Percentiles rank a stretch among this genome's conserved stretches.
Conservation (phyloP, 1,140 invertebrate genomes). For the Oedothorax gibbosus region DNA sequence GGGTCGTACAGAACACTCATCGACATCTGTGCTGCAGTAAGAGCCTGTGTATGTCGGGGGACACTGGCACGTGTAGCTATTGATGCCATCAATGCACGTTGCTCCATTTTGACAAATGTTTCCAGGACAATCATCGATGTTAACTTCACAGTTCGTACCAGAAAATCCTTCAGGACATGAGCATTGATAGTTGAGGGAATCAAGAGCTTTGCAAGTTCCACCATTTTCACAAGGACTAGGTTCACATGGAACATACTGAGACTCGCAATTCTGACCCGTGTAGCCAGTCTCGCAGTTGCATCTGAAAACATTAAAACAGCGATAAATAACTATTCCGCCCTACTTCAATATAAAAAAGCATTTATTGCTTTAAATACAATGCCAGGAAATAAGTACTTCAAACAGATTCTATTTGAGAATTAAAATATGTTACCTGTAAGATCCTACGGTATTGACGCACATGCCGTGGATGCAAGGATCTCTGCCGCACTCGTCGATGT, state of each 20-base stretch:
- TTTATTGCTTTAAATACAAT: not conserved
- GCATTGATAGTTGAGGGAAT: conserved; percentile 84
- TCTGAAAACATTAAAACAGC: conserved; percentile 72
- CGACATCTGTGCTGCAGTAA: conserved; percentile 74
- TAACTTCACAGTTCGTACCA: conserved; percentile 92
- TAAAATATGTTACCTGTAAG: conserved; percentile 49
- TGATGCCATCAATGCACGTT: conserved; percentile 87
- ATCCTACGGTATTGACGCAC: conserved; percentile 64
- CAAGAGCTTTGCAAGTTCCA: conserved; percentile 81
- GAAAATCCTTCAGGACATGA: conserved; percentile 91
- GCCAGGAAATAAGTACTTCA: not conserved
- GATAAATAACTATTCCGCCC: not conserved
- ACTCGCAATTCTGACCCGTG: conserved; percentile 90
- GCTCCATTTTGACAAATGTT: conserved; percentile 83
- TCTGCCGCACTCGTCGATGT: conserved; percentile 83
- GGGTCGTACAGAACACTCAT: conserved; percentile 73
- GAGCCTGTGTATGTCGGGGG: conserved; percentile 81
- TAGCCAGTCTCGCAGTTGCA: conserved; percentile 89
- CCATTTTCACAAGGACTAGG: conserved; percentile 91
- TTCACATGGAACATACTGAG: conserved; percentile 88
- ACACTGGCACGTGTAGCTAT: conserved; percentile 88
- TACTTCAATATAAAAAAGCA: not conserved
- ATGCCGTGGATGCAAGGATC: conserved; percentile 82
- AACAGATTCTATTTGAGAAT: not conserved
- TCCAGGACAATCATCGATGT: conserved; percentile 96